These are phyloP conservation scores for Smutsia temminckii DNA, from an alignment of 2,797 vertebrate species.

Conservation along the genomic window DNA sequence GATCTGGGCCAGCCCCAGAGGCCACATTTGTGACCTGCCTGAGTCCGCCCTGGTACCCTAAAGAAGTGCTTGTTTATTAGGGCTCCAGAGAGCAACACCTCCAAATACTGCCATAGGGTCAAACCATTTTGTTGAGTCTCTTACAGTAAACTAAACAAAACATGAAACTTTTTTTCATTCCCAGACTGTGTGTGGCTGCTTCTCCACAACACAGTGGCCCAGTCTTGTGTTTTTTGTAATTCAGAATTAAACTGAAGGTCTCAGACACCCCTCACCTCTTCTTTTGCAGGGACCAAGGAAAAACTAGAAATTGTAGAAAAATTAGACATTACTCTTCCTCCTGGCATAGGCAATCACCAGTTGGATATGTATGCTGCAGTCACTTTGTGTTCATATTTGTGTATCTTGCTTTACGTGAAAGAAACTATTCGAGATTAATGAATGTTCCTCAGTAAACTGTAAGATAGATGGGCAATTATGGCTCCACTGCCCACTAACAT, in stretches of 20 bases:
- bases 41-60: neutral
- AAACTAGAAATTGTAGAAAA: conserved; percentile 3
- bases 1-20: neutral
- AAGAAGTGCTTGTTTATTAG: neutral
- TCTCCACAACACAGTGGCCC: neutral
- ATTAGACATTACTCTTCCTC: neutral
- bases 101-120: neutral
- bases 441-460: neutral
- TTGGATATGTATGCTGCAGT: neutral
- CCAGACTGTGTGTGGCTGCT: neutral
- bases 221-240: neutral
- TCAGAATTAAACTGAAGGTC: neutral
- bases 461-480: neutral
- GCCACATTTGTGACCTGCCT: neutral
- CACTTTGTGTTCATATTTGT: neutral
- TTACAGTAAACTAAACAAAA: neutral
- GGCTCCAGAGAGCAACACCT: neutral
- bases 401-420: neutral
- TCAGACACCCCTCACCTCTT: accelerated
- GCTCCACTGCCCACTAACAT: neutral
- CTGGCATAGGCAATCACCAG: neutral
- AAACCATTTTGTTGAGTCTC: neutral
- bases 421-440: neutral
- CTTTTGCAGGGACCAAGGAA: neutral
- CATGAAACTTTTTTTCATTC: neutral